Evolutionary conservation across 2,113 vertebrate species (phyloP).

Genomic region (Oreochromis niloticus): DNA sequence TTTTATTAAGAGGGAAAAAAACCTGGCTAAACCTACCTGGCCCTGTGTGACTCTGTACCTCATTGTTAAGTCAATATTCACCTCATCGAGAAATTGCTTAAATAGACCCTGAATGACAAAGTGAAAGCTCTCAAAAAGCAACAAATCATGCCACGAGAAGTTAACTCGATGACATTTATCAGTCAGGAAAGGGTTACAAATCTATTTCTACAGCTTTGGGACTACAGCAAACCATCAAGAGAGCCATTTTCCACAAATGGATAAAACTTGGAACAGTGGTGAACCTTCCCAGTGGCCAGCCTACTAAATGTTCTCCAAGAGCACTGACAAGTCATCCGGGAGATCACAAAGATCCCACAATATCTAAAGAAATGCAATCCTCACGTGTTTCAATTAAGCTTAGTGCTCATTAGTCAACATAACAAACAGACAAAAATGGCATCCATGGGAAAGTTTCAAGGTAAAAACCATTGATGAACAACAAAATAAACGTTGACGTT

Average conservation of each 20-base stretch:
- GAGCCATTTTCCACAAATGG: not conserved
- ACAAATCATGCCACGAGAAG: not conserved
- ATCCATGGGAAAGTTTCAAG: not conserved
- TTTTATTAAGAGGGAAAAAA: not conserved
- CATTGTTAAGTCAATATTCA: not conserved
- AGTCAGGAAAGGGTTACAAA: not conserved
- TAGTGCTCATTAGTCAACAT: not conserved
- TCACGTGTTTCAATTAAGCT: not conserved
- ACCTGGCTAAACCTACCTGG: not conserved
- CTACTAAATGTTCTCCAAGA: not conserved
- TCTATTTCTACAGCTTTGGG: not conserved
- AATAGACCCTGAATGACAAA: not conserved
- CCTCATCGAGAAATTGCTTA: accelerated
- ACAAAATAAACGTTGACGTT: not conserved
- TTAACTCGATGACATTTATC: not conserved
- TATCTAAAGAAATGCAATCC: not conserved
- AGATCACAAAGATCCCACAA: not conserved
- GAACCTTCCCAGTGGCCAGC: not conserved
- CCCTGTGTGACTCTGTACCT: accelerated
- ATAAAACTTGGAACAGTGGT: not conserved
- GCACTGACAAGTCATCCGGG: not conserved
- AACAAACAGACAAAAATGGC: not conserved
- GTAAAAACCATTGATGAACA: not conserved
- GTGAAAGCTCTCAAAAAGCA: not conserved
- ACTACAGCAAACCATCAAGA: accelerated